Conservation (phyloP, 1,140 invertebrate species). For the Andrena cerasifolii region DNA sequence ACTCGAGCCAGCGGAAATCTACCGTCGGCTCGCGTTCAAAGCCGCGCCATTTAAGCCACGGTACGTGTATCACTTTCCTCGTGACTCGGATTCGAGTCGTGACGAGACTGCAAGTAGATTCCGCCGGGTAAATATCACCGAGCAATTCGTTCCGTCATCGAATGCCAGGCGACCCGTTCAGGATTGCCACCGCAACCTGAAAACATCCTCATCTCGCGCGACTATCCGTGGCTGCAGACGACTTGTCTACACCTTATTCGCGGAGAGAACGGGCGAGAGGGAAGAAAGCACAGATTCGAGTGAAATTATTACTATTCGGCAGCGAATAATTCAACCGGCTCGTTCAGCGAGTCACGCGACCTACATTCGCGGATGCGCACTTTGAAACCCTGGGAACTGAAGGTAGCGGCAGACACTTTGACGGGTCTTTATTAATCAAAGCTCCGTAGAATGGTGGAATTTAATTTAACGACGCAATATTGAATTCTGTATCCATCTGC, state of each 20-base stretch:
- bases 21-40: slow-evolving; percentile 42
- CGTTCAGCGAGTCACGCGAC: too few relatives aligned
- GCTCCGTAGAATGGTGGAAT: too few relatives aligned
- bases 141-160: slow-evolving; percentile 57
- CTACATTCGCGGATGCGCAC: too few relatives aligned
- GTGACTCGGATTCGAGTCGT: slow-evolving; percentile 57
- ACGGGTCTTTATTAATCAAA: too few relatives aligned
- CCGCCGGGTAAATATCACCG: slow-evolving; percentile 39
- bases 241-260: neutral
- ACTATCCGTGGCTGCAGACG: slow-evolving; percentile 2
- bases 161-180: slow-evolving; percentile 54
- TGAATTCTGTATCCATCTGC: neutral
- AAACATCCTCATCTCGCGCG: neutral
- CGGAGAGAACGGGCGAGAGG: too few relatives aligned
- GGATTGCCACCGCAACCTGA: slow-evolving; percentile 40
- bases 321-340: too few relatives aligned
- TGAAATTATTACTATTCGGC: too few relatives aligned
- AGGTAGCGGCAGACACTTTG: too few relatives aligned
- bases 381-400: too few relatives aligned
- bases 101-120: slow-evolving; percentile 51
- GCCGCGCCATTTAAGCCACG: slow-evolving; percentile 38
- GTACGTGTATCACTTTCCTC: slow-evolving; percentile 46
- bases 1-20: slow-evolving; percentile 38
- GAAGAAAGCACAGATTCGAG: too few relatives aligned
- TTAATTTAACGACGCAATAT: neutral